Base-by-base conservation (phyloP, 2,797 vertebrate species). In the Hybognathus amarus region DNA sequence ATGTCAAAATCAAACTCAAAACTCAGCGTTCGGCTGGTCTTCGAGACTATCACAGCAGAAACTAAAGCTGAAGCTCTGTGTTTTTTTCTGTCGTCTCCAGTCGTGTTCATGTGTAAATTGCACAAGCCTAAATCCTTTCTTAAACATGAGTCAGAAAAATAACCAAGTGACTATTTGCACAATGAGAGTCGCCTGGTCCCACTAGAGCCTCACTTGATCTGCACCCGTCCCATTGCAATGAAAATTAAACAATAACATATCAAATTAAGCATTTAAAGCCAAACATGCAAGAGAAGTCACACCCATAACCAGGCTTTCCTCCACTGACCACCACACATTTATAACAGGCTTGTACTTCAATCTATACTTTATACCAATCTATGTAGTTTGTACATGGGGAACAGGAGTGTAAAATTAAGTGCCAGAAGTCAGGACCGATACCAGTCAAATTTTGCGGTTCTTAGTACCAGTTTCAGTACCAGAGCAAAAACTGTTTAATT, bases 91-190 rank as follows among this genome's bases (percentile, higher is more conserved):
- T 45, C 42, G 12, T 13, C 42, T 45, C 4, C 0, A 12, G 42
- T 50, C 17, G 20, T 0, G 3, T 54, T n/a, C 20, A n/a, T n/a
- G 4, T 54, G 52, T n/a, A 10, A 22, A 22, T 22, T 54, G 52
- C 1, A 1, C 2, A 0, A n/a, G 20, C 3, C 87, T 92, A 86
- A 88, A 91, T 85, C 89, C 88, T 91, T 92, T 17, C 87, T 85
- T 90, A 90, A 90, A 86, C 68, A 74, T 27, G 56, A 52, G 84
- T 24, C 27, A 5, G 9, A 12, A 12, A 36, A 68, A n/a, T 5
- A 59, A 27, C 40, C 0, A 40, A 11, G 8, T 4, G 17, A 11
- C 24, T 36, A 36, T 36, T 36, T 36, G 36, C 36, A 36, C 36
- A 36, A 6, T 36, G 4, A 36, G 20, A 4, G 52, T 56, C 3